These are phyloP conservation scores for Clinocottus analis DNA, from an alignment of 2,113 vertebrate species.

Conservation along the genomic window DNA sequence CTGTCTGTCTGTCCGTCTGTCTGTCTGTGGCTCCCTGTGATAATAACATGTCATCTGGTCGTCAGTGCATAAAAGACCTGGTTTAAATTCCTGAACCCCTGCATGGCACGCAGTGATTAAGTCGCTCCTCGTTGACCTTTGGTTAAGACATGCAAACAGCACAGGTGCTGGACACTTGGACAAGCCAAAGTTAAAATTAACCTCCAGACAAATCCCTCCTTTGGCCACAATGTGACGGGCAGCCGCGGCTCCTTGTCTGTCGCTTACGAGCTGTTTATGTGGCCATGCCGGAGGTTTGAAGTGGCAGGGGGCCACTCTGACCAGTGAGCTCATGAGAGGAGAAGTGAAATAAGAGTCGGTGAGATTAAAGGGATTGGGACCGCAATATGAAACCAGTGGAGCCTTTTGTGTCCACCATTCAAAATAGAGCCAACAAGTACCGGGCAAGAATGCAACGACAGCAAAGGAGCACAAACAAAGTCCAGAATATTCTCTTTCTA, in stretches of 20 bases:
- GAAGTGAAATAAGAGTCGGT: conserved; percentile 31
- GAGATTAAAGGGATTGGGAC: conserved; percentile 4
- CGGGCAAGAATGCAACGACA: background rate
- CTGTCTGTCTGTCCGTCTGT: background rate
- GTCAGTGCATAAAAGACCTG: conserved; percentile 11
- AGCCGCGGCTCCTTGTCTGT: conserved; percentile 40
- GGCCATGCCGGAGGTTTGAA: conserved; percentile 18
- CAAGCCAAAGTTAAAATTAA: conserved; percentile 64
- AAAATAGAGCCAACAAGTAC: conserved; percentile 32
- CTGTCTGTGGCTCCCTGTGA: background rate
- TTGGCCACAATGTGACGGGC: conserved; percentile 25
- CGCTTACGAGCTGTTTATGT: conserved; percentile 51
- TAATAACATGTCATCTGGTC: conserved; percentile 7
- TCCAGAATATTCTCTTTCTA: background rate
- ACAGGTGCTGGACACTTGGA: conserved; percentile 44
- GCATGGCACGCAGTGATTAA: conserved; percentile 5
- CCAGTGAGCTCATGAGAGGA: conserved; percentile 27
- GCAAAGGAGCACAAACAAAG: background rate
- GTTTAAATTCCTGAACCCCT: conserved; percentile 31
- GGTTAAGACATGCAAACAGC: conserved; percentile 36
- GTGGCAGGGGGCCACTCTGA: conserved; percentile 13
- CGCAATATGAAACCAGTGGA: conserved; percentile 25
- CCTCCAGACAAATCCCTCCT: conserved; percentile 44
- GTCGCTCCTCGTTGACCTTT: conserved; percentile 52
- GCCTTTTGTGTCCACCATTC: conserved; percentile 31